Conservation (phyloP, 2,797 vertebrate species). For the Avahi laniger region DNA sequence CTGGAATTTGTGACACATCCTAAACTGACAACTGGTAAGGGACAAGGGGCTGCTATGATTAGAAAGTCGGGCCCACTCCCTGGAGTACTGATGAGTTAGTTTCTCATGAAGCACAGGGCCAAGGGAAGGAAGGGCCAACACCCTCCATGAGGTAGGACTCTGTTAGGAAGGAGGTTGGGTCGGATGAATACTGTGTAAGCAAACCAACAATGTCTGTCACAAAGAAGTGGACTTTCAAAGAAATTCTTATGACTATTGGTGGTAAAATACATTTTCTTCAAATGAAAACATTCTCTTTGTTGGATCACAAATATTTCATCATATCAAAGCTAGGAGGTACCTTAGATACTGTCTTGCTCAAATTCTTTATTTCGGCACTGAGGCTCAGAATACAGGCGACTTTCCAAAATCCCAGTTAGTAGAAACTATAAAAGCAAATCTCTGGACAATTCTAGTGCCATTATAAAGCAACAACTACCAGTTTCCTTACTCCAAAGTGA, state of each 20-base stretch:
- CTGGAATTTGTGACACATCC: neutral
- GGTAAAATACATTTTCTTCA: neutral
- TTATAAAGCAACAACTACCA: neutral
- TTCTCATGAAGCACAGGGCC: neutral
- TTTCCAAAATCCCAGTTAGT: neutral
- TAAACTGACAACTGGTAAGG: neutral
- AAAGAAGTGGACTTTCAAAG: neutral
- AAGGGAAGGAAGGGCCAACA: neutral
- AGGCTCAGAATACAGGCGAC: neutral
- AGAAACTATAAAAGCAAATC: neutral
- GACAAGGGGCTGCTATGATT: neutral
- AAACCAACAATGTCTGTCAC: neutral
- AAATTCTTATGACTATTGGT: neutral
- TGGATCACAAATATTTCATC: neutral
- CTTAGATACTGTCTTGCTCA: neutral
- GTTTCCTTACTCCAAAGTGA: neutral
- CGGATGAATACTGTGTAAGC: too few relatives aligned
- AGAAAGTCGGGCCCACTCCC: neutral
- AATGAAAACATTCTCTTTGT: neutral
- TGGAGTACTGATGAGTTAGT: neutral
- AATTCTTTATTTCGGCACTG: neutral
- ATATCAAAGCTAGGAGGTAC: neutral
- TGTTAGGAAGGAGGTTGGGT: neutral
- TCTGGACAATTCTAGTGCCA: neutral
- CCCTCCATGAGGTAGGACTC: neutral